These are phyloP conservation scores for Mimachlamys varia DNA, from an alignment of 2,888 invertebrate genomes.

Conservation along the genomic window DNA sequence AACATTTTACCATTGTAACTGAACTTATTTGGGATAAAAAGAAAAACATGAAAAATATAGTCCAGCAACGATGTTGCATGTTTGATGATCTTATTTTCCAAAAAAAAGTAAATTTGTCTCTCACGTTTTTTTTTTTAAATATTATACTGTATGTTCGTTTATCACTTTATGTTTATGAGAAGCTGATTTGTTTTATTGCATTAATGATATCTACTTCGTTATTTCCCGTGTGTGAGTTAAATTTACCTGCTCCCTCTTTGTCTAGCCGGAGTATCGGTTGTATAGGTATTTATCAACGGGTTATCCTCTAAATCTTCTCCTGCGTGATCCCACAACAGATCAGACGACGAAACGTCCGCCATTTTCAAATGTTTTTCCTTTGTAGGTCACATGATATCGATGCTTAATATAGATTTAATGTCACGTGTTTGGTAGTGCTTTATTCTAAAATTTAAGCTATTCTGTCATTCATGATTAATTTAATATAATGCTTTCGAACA, in stretches of 20 bases:
- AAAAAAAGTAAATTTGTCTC: too few relatives aligned
- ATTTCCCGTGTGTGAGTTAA: not conserved
- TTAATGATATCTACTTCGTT: too few relatives aligned
- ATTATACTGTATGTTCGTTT: too few relatives aligned
- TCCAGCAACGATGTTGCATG: too few relatives aligned
- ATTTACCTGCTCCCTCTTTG: not conserved
- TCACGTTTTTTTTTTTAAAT: too few relatives aligned
- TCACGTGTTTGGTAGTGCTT: not conserved
- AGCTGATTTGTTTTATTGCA: too few relatives aligned
- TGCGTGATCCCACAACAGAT: conserved; percentile 43
- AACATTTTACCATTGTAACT: too few relatives aligned
- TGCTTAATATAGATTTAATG: conserved; percentile 1
- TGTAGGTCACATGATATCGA: not conserved
- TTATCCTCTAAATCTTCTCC: conserved; percentile 45
- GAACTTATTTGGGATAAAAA: too few relatives aligned
- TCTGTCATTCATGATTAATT: not conserved
- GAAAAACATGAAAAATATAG: too few relatives aligned
- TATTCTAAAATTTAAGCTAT: not conserved
- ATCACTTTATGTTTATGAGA: too few relatives aligned
- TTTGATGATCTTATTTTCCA: too few relatives aligned
- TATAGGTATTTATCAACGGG: conserved; percentile 40
- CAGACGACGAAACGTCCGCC: conserved; percentile 34
- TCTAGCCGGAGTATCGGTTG: not conserved
- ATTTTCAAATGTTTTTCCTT: not conserved
- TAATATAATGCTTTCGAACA: not conserved